Evolutionary conservation across 2,888 invertebrate genomes (phyloP).

Genomic region (Euphydryas editha): DNA sequence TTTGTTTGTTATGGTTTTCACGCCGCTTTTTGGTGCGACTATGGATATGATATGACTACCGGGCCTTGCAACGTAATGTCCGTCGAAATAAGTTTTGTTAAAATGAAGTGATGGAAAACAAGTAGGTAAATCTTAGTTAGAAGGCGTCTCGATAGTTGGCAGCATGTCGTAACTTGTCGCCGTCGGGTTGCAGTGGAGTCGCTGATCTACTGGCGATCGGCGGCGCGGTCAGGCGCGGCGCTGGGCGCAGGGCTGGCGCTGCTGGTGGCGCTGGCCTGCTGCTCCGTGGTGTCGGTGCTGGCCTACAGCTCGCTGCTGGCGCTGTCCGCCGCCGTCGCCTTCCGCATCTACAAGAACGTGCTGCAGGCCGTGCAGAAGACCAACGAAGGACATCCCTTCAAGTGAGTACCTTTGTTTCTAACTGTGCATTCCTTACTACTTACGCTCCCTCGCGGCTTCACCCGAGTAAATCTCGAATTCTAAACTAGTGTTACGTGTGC

Average conservation of each 20-base stretch:
- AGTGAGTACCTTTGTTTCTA: constrained; percentile 84
- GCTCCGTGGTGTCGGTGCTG: constrained; percentile 97
- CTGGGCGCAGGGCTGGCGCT: constrained; percentile 95
- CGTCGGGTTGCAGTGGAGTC: constrained; percentile 89
- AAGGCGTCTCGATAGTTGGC: not conserved
- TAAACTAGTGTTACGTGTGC: too few species aligned
- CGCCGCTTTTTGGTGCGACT: too few species aligned
- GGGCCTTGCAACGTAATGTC: too few species aligned
- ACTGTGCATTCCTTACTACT: not conserved
- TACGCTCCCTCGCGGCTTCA: not conserved
- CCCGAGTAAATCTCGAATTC: not conserved
- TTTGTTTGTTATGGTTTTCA: too few species aligned
- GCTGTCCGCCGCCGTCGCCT: constrained; percentile 94
- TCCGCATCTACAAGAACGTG: constrained; percentile 98
- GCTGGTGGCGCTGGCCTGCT: constrained; percentile 96
- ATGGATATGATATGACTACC: too few species aligned
- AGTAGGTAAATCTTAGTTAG: too few species aligned
- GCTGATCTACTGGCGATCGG: constrained; percentile 98
- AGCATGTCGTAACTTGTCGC: not conserved
- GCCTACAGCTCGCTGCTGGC: constrained; percentile 95
- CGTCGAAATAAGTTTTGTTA: too few species aligned
- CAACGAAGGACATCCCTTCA: constrained; percentile 98
- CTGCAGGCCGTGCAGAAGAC: constrained; percentile 98
- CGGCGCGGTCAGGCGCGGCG: constrained; percentile 96
- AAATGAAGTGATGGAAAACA: too few species aligned